A percentile compares a stretch with the other conserved stretches of the same genome.
phyloP scores from a whole-genome alignment of 2,888 invertebrate genomes.

The Drosophila colorata region DNA sequence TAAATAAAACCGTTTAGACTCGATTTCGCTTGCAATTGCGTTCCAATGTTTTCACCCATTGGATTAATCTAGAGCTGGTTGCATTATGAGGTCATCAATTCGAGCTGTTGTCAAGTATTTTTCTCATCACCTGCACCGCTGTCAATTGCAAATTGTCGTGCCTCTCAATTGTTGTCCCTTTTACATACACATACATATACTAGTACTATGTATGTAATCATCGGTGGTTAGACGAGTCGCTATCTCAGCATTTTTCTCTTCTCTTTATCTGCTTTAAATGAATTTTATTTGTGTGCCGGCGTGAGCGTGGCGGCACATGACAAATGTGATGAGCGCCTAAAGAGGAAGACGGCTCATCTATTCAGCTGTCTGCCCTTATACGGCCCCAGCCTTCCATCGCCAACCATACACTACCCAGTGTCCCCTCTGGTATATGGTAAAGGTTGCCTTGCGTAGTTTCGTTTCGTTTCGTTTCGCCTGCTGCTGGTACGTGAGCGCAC shows the following conservation, averaged over 20 bases:
- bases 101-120: conserved; percentile 9
- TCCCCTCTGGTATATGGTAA: neutral
- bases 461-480: conserved; percentile 7
- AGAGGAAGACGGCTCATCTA: conserved; percentile 43
- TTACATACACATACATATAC: neutral
- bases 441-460: conserved; percentile 1
- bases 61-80: neutral
- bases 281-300: conserved; percentile 42
- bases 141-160: conserved; percentile 22
- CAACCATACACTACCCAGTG: neutral
- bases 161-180: neutral
- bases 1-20: too few species aligned
- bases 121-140: conserved; percentile 16
- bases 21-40: neutral
- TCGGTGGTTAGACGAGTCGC: conserved; percentile 21
- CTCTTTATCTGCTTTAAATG: conserved; percentile 49
- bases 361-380: conserved; percentile 10
- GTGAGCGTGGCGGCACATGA: conserved; percentile 48
- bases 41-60: neutral
- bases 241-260: conserved; percentile 23
- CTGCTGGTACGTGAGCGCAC: conserved; percentile 68
- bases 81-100: conserved; percentile 12
- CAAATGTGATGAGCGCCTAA: conserved; percentile 60
- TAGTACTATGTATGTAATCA: conserved; percentile 18
- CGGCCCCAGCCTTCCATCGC: neutral